A percentile compares a stretch with the other conserved stretches of the same genome.
phyloP scores from a whole-genome alignment of 2,113 vertebrate genomes.

The Puntigrus tetrazona region DNA sequence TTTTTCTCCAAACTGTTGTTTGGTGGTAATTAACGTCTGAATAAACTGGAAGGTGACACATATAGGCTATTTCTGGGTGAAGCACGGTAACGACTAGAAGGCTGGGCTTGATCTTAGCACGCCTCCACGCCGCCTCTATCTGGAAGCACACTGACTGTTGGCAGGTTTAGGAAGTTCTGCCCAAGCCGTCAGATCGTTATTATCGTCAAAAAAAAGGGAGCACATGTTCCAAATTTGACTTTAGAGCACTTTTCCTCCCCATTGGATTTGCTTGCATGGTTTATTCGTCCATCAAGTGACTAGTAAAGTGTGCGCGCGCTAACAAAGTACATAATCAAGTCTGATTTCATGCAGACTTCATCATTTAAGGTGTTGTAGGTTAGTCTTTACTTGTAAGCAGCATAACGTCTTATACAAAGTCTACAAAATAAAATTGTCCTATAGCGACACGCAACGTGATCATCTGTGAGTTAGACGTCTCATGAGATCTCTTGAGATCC shows the following conservation, averaged over 20 bases:
- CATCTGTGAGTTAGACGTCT: neutral
- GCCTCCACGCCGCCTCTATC: neutral
- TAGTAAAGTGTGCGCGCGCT: neutral
- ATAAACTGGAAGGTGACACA: neutral
- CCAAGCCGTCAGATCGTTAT: neutral
- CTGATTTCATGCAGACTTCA: neutral
- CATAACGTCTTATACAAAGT: neutral
- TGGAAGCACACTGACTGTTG: neutral
- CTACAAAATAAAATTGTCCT: neutral
- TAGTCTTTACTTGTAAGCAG: neutral
- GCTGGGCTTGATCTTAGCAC: neutral
- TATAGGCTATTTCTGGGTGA: neutral
- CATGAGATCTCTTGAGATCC: neutral
- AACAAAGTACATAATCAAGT: neutral
- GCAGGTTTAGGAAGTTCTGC: neutral
- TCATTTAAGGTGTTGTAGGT: neutral
- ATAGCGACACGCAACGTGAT: neutral
- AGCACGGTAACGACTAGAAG: neutral
- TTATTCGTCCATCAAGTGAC: neutral
- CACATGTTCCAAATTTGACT: neutral
- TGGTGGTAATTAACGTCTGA: neutral
- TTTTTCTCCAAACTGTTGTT: neutral
- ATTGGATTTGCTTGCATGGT: neutral
- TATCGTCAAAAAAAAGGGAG: neutral
- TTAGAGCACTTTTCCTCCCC: neutral